A percentile compares a stretch with the other conserved stretches of the same genome.
phyloP scores from a whole-genome alignment of 2,113 vertebrate species.

The Cygnus buccinator region DNA sequence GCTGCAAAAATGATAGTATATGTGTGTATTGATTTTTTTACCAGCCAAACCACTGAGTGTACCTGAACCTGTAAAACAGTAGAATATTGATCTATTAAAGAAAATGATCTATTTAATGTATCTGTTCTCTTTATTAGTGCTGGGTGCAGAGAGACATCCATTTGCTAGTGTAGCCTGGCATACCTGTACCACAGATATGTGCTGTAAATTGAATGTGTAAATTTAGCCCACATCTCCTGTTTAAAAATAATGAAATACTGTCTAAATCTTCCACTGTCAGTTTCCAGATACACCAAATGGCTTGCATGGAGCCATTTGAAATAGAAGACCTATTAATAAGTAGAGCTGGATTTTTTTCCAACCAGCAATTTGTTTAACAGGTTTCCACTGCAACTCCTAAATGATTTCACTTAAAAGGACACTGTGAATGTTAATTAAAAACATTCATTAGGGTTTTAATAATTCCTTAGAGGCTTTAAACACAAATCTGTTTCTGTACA shows the following conservation, averaged over 20 bases:
- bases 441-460: conserved; percentile 54
- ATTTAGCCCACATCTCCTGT: background rate
- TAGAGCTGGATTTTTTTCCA: background rate
- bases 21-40: conserved; percentile 49
- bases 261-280: background rate
- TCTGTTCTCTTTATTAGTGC: background rate
- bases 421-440: conserved; percentile 59
- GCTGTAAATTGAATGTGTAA: background rate
- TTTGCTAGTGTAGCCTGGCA: background rate
- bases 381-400: conserved; percentile 23
- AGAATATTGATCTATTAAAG: conserved; percentile 46
- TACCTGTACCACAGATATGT: background rate
- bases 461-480: conserved; percentile 56
- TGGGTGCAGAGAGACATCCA: background rate
- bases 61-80: conserved; percentile 35
- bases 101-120: conserved; percentile 41
- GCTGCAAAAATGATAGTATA: background rate
- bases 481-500: conserved; percentile 33
- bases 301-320: background rate
- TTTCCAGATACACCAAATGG: background rate
- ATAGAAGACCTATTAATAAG: background rate
- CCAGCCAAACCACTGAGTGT: background rate
- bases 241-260: background rate
- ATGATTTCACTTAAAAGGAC: conserved; percentile 51
- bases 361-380: conserved; percentile 48